Evolutionary conservation across 2,797 vertebrate genomes (phyloP).

Genomic region (Myotis findleyi): DNA sequence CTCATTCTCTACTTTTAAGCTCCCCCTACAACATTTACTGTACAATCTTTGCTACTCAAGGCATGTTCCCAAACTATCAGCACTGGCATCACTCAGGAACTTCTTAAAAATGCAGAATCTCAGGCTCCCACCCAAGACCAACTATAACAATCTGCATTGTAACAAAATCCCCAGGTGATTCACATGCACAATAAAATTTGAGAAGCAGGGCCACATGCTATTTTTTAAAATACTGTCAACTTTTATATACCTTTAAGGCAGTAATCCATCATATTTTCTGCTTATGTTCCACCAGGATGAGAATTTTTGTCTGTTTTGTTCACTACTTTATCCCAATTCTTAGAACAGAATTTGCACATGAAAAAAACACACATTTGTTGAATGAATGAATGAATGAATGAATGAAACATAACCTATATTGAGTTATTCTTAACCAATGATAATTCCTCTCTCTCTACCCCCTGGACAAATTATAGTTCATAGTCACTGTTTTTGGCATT

Average conservation of each 20-base stretch:
- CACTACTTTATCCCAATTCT: conserved; percentile 29
- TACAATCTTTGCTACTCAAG: not conserved
- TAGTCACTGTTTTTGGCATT: not conserved
- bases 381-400: not conserved
- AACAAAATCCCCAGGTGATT: not conserved
- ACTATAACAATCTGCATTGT: not conserved
- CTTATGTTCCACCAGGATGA: conserved; percentile 21
- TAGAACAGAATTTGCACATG: not conserved
- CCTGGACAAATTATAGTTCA: not conserved
- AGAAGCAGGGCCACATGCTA: not conserved
- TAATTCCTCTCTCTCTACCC: not conserved
- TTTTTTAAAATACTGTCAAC: conserved; percentile 22
- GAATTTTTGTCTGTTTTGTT: not conserved
- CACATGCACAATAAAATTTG: not conserved
- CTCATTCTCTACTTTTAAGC: not conserved
- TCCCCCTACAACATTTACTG: no score
- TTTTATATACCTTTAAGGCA: conserved; percentile 21
- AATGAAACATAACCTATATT: not conserved
- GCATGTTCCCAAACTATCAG: not conserved
- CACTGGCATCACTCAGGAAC: not conserved
- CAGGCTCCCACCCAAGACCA: not conserved
- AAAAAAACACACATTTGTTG: not conserved
- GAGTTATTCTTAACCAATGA: not conserved
- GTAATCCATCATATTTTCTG: not conserved
- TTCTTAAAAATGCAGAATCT: not conserved